Evolutionary conservation across 2,888 invertebrate species (phyloP), one percentile per base, ranked within the genome.

Genomic region (Perizoma flavofasciatum): DNA sequence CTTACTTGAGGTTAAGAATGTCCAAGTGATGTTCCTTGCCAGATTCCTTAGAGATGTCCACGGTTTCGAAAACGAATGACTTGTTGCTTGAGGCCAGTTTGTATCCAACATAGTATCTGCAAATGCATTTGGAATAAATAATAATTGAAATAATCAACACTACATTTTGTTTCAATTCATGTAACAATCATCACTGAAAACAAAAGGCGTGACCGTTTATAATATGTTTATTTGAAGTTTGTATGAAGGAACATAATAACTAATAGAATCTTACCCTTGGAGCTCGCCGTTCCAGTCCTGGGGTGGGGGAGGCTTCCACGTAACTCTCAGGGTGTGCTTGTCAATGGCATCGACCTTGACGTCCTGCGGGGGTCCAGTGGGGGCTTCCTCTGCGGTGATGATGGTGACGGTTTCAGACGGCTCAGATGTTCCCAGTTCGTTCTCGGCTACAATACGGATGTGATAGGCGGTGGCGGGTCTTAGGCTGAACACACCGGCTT

Each of bases 281-380:
- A 98, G 97, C 87, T 97, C 97, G 51, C 98, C 98, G 77, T 98
- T 98, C 97, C 97, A 98, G 82, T 97, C 96, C 66, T 97, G 95
- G 40, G 96, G 95, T 80, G 95, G 94, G 74, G 98, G 98, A 73
- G 97, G 97, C 86, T 97, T 97, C 98, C 98, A 98, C 69, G 95
- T 96, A 9, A 98, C 97, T 70, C 96, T 94, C 71, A 98, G 92
- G 1, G 96, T 96, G 67, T 97, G 97, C 81, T 98, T 97, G 82
- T 97, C 97, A 52, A 95, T 94, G 39, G 97, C 96, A 77, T 97
- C 97, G 4, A 97, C 97, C 81, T 96, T 95, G 41, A 97, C 95
- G 69, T 94, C 95, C 66, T 96, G 96, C 47, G 97, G 97, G 62
- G 97, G 96, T 48, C 97, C 97, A 61, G 96, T 96, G 1, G 96